Percentiles rank a stretch among this genome's conserved stretches.
phyloP scores from a whole-genome alignment of 1,140 invertebrate genomes.

The Drosophila yakuba region DNA sequence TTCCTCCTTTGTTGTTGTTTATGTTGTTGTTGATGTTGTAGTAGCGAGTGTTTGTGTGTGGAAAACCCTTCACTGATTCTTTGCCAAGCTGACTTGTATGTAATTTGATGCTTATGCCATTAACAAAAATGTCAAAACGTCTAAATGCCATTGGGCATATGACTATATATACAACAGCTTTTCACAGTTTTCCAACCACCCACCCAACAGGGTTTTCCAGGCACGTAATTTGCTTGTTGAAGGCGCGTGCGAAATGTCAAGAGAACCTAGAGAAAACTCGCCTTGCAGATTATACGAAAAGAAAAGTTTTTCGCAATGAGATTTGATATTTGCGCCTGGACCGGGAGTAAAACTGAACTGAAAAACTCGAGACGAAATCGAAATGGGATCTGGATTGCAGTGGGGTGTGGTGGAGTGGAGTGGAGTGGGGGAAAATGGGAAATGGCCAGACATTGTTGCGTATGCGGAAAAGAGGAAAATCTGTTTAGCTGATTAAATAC shows the following conservation, averaged over 20 bases:
- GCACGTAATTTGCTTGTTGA: conserved; percentile 76
- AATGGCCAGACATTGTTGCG: conserved; percentile 41
- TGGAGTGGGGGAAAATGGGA: conserved; percentile 22
- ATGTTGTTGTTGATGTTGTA: conserved; percentile 11
- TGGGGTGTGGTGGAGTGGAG: background rate
- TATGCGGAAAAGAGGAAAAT: conserved; percentile 35
- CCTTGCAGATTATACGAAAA: conserved; percentile 42
- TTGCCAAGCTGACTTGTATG: conserved; percentile 36
- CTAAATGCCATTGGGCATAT: conserved; percentile 75
- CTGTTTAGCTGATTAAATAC: conserved; percentile 81
- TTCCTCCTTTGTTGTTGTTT: conserved; percentile 27
- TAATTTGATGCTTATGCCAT: conserved; percentile 82
- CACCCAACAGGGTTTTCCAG: conserved; percentile 15
- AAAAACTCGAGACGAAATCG: conserved; percentile 25
- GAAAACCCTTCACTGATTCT: conserved; percentile 61
- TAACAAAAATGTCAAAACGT: conserved; percentile 82
- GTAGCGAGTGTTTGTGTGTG: conserved; percentile 8
- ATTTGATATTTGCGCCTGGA: conserved; percentile 58
- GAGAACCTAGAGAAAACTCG: conserved; percentile 22
- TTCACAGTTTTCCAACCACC: conserved; percentile 7
- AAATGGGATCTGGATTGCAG: conserved; percentile 38
- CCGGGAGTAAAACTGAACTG: background rate
- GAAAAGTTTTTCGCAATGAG: conserved; percentile 61
- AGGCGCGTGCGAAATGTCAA: conserved; percentile 68
- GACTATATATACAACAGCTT: conserved; percentile 2